Evolutionary conservation across 2,797 vertebrate species (phyloP), one percentile per base, ranked within the genome.

Genomic region (Malacoctenus gilli): DNA sequence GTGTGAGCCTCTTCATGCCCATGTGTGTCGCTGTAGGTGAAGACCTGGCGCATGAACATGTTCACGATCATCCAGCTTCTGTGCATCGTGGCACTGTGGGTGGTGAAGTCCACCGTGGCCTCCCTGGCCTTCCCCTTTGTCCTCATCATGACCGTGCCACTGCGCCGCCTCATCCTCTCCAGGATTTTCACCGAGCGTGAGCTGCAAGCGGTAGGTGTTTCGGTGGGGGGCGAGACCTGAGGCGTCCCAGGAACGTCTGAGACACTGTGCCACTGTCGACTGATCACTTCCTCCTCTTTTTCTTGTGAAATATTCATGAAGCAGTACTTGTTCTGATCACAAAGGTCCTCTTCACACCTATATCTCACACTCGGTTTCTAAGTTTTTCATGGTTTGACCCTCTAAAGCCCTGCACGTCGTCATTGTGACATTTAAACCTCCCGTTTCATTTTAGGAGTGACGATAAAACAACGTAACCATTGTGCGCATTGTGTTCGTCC

Each of bases 11-110:
- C 1, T 8, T 12, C 12, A 8, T 52, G 4, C 43, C 34, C 13
- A 11, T 46, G n/a, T 22, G 14, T 25, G 16, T 32, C 6, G 8
- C 25, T 28, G 25, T 28, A 99, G 97, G 97, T 99, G 81, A 97
- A 93, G 89, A 99, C 96, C 1, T 97, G 96, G 97, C 93, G 95
- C 18, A 99, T 99, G 97, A 97, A 99, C 84, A 91, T 99, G 86
- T 99, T 98, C 84, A 99, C 97, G 59, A 88, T 94, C 75, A 94
- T 96, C 79, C 97, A 99, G 86, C 85, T 98, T 89, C 76, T 87
- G 38, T 99, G 97, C 86, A 96, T 99, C 2, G 91, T 94, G 11
- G 85, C 96, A 37, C 91, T 99, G 61, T 99, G 97, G 97, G 94
- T 95, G 51, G 95, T 99, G 64, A 99, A 98, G 86, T 99, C 97